Evolutionary conservation across 2,888 invertebrate genomes (phyloP).

Genomic region (Onchidella celtica): DNA sequence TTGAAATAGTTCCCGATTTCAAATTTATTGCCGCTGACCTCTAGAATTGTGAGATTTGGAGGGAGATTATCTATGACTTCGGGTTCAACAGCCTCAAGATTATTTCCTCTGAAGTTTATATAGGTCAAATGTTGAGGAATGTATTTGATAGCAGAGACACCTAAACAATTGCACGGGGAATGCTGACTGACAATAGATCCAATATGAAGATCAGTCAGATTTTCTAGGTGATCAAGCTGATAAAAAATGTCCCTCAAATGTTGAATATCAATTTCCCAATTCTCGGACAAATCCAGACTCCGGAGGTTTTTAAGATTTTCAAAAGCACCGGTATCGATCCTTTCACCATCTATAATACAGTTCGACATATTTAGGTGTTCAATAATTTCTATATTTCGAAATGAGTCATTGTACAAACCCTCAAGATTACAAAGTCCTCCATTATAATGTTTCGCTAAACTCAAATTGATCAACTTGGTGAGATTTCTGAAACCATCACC

Average conservation of each 20-base stretch:
- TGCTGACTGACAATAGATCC: conserved; percentile 38
- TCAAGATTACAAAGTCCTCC: conserved; percentile 33
- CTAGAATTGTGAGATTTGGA: conserved; percentile 27
- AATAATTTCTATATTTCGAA: conserved; percentile 17
- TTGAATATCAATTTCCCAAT: conserved; percentile 44
- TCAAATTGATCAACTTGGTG: conserved; percentile 21
- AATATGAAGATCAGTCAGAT: conserved; percentile 30
- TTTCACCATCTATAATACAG: conserved; percentile 22
- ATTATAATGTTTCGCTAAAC: background rate
- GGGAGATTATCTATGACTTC: conserved; percentile 28
- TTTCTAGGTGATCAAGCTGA: conserved; percentile 18
- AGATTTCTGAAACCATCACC: conserved; percentile 38
- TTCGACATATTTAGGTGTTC: conserved; percentile 31
- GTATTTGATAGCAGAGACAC: conserved; percentile 1
- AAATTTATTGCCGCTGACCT: conserved; percentile 34
- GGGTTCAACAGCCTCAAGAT: conserved; percentile 15
- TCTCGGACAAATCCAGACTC: conserved; percentile 39
- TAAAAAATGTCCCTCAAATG: conserved; percentile 37
- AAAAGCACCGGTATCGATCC: conserved; percentile 20
- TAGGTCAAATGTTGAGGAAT: conserved; percentile 32
- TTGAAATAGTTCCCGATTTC: conserved; percentile 44
- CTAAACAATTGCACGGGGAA: conserved; percentile 32
- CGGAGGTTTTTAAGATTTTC: conserved; percentile 21
- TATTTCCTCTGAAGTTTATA: conserved; percentile 40
- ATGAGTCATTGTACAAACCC: conserved; percentile 20